Percentiles rank a stretch among this genome's conserved stretches.
phyloP scores from a whole-genome alignment of 1,140 invertebrate species.

The Drosophila nikananu region DNA sequence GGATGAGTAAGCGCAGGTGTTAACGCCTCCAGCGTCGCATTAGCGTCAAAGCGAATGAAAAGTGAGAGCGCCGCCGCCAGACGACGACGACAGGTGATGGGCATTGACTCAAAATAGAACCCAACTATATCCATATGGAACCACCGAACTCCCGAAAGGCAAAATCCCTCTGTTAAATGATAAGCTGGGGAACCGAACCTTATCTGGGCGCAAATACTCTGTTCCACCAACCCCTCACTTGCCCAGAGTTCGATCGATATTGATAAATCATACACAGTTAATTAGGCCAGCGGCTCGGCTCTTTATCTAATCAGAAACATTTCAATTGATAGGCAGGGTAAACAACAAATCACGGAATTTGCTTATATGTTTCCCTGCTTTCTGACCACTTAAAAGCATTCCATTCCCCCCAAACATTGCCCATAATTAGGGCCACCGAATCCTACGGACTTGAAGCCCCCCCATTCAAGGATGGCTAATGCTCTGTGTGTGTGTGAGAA shows the following conservation, averaged over 20 bases:
- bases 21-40: constrained; percentile 41
- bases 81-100: constrained; percentile 29
- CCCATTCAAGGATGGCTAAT: constrained; percentile 23
- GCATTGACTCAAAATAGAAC: constrained; percentile 41
- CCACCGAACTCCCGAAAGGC: no score
- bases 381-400: background rate
- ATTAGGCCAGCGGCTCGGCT: background rate
- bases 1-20: constrained; percentile 33
- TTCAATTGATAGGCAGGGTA: constrained; percentile 1
- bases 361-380: background rate
- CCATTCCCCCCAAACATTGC: background rate
- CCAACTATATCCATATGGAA: constrained; percentile 39
- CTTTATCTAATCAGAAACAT: constrained; percentile 28
- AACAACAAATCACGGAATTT: background rate
- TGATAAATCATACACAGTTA: constrained; percentile 22
- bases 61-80: background rate
- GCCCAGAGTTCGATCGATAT: constrained; percentile 21
- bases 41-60: constrained; percentile 34
- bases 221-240: no score
- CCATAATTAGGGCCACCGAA: constrained; percentile 19
- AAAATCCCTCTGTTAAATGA: constrained; percentile 13
- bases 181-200: constrained; percentile 5
- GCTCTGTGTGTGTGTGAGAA: constrained; percentile 29
- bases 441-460: constrained; percentile 15
- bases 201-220: no score